Evolutionary conservation across 2,797 vertebrate species (phyloP), one percentile per base, ranked within the genome.

Genomic region (Gouania willdenowi): DNA sequence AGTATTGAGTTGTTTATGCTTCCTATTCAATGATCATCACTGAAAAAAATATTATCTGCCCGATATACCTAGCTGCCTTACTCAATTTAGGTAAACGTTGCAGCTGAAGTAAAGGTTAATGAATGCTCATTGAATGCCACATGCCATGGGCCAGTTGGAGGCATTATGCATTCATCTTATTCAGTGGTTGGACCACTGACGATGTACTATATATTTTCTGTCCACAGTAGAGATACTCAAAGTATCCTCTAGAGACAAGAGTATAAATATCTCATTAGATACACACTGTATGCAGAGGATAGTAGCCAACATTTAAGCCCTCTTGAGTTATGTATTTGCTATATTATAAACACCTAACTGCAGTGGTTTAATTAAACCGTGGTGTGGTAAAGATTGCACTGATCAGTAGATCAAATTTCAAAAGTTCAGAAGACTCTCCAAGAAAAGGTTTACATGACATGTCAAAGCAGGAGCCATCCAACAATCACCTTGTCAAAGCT

Each of bases 41-140:
- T 33, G 23, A 34, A 52, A 65, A 41, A 64, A 13, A n/a, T n/a
- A n/a, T 55, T 56, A 47, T 47, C 46, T 51, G 37, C 56, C 47
- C 11, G 32, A 17, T 36, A 18, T 30, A 43, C 25, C 29, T 44
- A 54, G 66, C 29, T 49, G 41, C 28, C 38, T 54, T 35, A 42
- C 42, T 70, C 59, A 54, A 54, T 67, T 63, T 52, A 67, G 65
- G 62, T 78, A 75, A 64, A 45, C 66, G 45, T 53, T 26, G 53
- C 62, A 37, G 65, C 51, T 41, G 65, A 41, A 42, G 55, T 61
- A 83, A 85, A 83, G 79, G 79, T 83, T 81, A 83, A 85, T 81
- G 72, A 79, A 83, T 83, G 81, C 81, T 80, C 60, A 57, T 26
- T 71, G 77, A 82, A 86, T 81, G 71, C 75, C 75, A 81, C 63